Evolutionary conservation across 2,113 vertebrate species (phyloP), one percentile per base, ranked within the genome.

Genomic region (Zosterops lateralis): DNA sequence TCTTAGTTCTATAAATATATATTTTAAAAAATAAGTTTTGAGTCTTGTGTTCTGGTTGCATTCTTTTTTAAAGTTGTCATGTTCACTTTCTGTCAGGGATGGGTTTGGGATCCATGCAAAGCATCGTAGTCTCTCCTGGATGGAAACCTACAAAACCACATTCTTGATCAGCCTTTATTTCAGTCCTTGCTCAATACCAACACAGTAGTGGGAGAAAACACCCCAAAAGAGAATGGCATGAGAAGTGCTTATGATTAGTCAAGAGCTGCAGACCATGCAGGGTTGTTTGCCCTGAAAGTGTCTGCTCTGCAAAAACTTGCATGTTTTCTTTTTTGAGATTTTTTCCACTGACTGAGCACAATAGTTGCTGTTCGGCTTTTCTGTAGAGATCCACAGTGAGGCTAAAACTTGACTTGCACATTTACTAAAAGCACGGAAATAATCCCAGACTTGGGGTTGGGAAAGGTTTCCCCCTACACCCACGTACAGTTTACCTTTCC

Each of bases 41-140:
- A 75, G 32, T 48, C 57, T 79, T 0, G 0, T 47, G 28, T 90
- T n/a, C 22, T 83, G 62, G 38, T 32, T 89, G 1, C 0, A 0
- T 17, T 20, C 2, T 60, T 40, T 64, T 77, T 67, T 17, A 7
- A 81, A 56, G 19, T 17, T 29, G 8, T 38, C 15, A 3, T 1
- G 1, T 40, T 80, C n/a, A 6, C 8, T 54, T 57, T 66, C 17
- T 83, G 7, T 58, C 0, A 0, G 24, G 58, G 11, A 16, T 42
- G 28, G 48, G 34, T 48, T 56, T 72, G 36, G 24, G 56, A 58
- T 16, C 28, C 24, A n/a, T 51, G 57, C 15, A 57, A 44, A 79
- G 28, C 40, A 60, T 45, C 11, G 6, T 29, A 4, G 9, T 42
- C 11, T 70, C 34, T 87, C 34, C 42, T 53, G 45, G n/a, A 40